These are phyloP conservation scores for Diabrotica balteata DNA, from an alignment of 2,888 invertebrate genomes.

Conservation along the genomic window DNA sequence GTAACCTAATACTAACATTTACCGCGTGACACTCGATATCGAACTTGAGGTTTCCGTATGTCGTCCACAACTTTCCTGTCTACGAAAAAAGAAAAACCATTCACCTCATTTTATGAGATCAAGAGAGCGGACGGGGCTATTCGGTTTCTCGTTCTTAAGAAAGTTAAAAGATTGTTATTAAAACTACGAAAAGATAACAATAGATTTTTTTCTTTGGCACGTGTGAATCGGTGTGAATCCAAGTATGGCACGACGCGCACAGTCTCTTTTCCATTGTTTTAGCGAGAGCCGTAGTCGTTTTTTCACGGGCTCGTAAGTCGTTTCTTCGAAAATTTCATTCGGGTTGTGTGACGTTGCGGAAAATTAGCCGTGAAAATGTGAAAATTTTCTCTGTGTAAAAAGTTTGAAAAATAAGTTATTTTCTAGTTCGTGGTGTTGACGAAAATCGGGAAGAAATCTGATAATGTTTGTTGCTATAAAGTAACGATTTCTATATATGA, in stretches of 20 bases:
- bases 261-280: slow-evolving; percentile 29
- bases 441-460: no score
- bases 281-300: slow-evolving; percentile 16
- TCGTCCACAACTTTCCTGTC: slow-evolving; percentile 10
- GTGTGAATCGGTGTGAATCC: slow-evolving; percentile 51
- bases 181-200: slow-evolving; percentile 31
- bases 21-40: neutral
- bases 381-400: neutral
- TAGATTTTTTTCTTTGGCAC: slow-evolving; percentile 39
- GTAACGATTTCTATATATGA: no score
- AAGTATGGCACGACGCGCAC: slow-evolving; percentile 44
- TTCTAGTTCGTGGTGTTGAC: no score
- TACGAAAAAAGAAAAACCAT: slow-evolving; percentile 10
- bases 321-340: neutral
- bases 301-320: slow-evolving; percentile 10
- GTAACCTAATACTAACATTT: no score
- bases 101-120: slow-evolving; percentile 19
- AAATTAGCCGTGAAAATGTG: slow-evolving; percentile 11
- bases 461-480: no score
- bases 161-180: slow-evolving; percentile 20
- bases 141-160: slow-evolving; percentile 13
- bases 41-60: slow-evolving; percentile 15
- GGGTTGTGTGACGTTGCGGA: slow-evolving; percentile 13
- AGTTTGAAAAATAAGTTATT: no score
- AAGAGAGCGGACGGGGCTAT: neutral